Evolutionary conservation across 2,888 invertebrate genomes (phyloP).

Genomic region (Parnassius mnemosyne): DNA sequence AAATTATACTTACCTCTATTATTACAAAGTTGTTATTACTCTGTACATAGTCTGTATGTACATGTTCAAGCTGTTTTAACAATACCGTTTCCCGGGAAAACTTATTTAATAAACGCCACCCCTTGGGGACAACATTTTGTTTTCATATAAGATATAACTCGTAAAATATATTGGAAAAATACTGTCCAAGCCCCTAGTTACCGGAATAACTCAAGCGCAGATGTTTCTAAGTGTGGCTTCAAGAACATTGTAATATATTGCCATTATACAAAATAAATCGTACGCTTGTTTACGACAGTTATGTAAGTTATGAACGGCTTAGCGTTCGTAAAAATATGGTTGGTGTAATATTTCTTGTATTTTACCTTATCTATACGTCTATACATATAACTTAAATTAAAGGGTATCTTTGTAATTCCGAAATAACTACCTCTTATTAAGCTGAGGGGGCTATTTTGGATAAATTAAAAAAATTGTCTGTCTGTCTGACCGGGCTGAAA

Average conservation of each 20-base stretch:
- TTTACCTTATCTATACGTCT: no score
- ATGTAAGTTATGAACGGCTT: conserved; percentile 4
- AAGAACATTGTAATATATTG: conserved; percentile 21
- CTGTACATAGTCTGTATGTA: no score
- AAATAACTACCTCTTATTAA: no score
- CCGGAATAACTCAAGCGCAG: conserved; percentile 21
- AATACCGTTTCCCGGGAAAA: conserved; percentile 13
- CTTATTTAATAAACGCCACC: conserved; percentile 24
- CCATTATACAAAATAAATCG: conserved; percentile 2
- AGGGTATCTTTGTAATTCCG: no score
- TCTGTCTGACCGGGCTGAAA: no score
- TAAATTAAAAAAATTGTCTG: no score
- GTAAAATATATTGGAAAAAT: conserved; percentile 24
- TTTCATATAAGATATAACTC: conserved; percentile 26
- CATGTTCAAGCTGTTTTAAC: neutral
- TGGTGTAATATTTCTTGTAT: no score
- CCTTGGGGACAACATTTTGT: conserved; percentile 20
- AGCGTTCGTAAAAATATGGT: no score
- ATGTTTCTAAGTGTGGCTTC: conserved; percentile 27
- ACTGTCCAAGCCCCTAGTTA: conserved; percentile 2
- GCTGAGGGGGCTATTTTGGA: no score
- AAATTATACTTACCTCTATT: no score
- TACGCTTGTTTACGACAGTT: neutral
- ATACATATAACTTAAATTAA: no score
- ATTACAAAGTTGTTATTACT: no score